Evolutionary conservation across 1,140 invertebrate species (phyloP).

Genomic region (Venturia canescens): DNA sequence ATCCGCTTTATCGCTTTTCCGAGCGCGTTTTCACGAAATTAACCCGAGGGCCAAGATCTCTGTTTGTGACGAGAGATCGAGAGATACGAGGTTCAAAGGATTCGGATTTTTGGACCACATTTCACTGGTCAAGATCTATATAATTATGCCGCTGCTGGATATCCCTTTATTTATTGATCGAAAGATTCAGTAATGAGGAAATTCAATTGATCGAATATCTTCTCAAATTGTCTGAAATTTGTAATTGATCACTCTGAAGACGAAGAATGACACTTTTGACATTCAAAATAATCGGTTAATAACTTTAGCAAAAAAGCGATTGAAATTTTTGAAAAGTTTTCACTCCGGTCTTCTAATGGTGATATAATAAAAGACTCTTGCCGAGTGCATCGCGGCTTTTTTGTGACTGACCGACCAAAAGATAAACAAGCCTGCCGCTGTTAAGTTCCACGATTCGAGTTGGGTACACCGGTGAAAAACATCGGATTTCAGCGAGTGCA

Average conservation of each 20-base stretch:
- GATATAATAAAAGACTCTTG: too few species aligned
- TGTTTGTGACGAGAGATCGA: slow-evolving; percentile 34
- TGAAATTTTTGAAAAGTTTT: too few species aligned
- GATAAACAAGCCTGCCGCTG: slow-evolving; percentile 5
- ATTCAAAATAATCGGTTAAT: too few species aligned
- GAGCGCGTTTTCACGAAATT: background rate
- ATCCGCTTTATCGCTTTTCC: background rate
- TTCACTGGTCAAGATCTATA: background rate
- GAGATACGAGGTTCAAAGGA: background rate
- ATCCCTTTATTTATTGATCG: background rate
- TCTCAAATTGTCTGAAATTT: too few species aligned
- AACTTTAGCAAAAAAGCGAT: too few species aligned
- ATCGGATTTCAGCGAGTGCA: slow-evolving; percentile 18
- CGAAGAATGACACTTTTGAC: too few species aligned
- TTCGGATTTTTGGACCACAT: background rate
- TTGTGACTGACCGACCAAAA: background rate
- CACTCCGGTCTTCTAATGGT: too few species aligned
- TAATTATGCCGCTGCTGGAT: background rate
- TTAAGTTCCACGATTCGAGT: background rate
- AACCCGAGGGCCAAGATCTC: background rate
- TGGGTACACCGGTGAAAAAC: slow-evolving; percentile 19
- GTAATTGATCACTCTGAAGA: too few species aligned
- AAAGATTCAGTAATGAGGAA: too few species aligned
- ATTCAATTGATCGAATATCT: too few species aligned
- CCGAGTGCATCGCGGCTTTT: background rate